Evolutionary conservation across 2,888 invertebrate genomes (phyloP), one percentile per base, ranked within the genome.

Genomic region (Catonia carolina): DNA sequence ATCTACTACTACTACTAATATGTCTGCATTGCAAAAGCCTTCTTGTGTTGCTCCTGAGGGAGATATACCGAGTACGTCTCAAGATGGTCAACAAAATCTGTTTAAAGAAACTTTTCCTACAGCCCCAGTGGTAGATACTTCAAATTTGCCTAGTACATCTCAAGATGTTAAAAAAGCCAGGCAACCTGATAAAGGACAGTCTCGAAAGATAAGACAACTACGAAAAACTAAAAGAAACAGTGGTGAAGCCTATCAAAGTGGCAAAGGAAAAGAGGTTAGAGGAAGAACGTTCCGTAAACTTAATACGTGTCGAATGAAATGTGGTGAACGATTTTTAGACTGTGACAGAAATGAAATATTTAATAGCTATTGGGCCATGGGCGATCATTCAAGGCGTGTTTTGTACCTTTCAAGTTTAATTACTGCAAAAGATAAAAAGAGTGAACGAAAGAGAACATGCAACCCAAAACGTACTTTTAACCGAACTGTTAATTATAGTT

Each of bases 141-240:
- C 37, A 37, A 37, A 37, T 37, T 37, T 17, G 37, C 37, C 37
- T 37, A 37, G 37, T 37, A 37, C 37, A 37, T 37, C 37, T 37
- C 3, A 37, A 37, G 14, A 37, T 17, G 8, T 37, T 17, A 37
- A 17, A 8, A 37, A 37, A 37, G 14, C 37, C 17, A 17, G n/a
- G n/a, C n/a, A n/a, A n/a, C n/a, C n/a, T n/a, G n/a, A n/a, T n/a
- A n/a, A n/a, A n/a, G n/a, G n/a, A n/a, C n/a, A 37, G 8, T 37
- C 37, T 37, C 8, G 37, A 37, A 5, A 15, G 37, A 37, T 37
- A 5, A 37, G 3, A 37, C 14, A 37, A 37, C 37, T 15, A 37
- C 37, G 37, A 37, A 37, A 37, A 37, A 37, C 8, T 3, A 37
- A 37, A 3, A 3, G 37, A 37, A 37, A 37, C 8, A 37, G 14